Base-by-base conservation (phyloP, 2,797 vertebrate genomes). In the Salmo trutta region DNA sequence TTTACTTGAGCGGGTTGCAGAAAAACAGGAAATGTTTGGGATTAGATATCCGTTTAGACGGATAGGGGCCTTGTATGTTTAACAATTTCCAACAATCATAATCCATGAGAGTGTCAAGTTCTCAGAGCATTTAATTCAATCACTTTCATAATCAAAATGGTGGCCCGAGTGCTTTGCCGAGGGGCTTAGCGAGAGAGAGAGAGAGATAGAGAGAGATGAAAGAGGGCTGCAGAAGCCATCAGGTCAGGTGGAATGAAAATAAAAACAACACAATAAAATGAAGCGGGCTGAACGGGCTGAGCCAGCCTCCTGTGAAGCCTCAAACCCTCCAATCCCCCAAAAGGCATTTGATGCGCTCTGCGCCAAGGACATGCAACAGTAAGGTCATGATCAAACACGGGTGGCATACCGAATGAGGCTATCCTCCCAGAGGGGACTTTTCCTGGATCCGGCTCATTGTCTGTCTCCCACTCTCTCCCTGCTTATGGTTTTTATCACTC, bases 351-450 rank as follows among this genome's bases (percentile, higher is more conserved):
- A 86, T 87, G 88, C 80, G 82, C 87, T 90, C 83, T 81, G 91
- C 86, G 86, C 89, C 93, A 93, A 94, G 93, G 93, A 94, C 92
- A 85, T 87, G 88, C 88, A 90, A 90, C 88, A 36, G 88, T 91
- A 91, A 93, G 92, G 93, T 93, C 90, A 90, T 89, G 88, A 91
- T 91, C 90, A 92, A 81, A 92, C 90, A 89, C 84, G 65, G 73
- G 75, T 75, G 69, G 93, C 91, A 93, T 93, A 92, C 91, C 82
- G 91, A 93, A 84, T 21, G 85, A 85, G 87, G 88, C 81, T 33
- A 78, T 75, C 75, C 86, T 87, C 82, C 56, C 82, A 88, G 81
- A 86, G 84, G 90, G 86, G 47, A 56, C 62, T 65, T 19, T 27
- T 21, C 15, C 36, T 16, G 41, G 19, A 62, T 16, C 21, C 56